Evolutionary conservation across 1,140 invertebrate species (phyloP), one percentile per base, ranked within the genome.

Genomic region (Patella vulgata): DNA sequence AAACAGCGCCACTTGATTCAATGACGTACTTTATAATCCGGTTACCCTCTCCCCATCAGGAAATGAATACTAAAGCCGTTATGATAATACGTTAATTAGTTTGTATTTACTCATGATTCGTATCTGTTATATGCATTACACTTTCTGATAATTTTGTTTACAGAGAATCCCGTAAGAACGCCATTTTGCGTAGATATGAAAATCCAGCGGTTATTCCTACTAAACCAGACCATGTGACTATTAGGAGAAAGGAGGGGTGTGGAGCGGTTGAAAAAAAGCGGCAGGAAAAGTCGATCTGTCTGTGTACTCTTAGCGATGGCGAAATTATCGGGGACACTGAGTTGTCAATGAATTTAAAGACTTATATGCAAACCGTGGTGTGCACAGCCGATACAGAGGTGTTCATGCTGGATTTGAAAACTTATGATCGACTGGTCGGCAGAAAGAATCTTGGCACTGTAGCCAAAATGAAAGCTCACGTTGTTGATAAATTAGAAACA

Each of bases 261-360:
- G 79, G 76, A 0, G 80, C 80, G 8, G 72, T 77, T 6, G 80
- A 82, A 48, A 53, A 60, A 19, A 68, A 74, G 66, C 17, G 52
- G 21, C 66, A 73, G 28, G 70, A 73, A 12, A 72, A 65, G 33
- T 53, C 68, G n/a, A 63, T 77, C 5, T 67, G 63, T 36, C 61
- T 81, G 31, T 79, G 77, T 66, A 71, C 61, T 17, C 66, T 82
- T 3, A 68, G 69, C 6, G 51, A 69, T 9, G 70, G 70, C 5
- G 80, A 82, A 50, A 70, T 81, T 0, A 54, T 82, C 2, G 80
- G 80, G 4, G 82, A 83, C 51, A 66, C 71, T 2, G 82, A 84
- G 58, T 51, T 80, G 9, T 51, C 73, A 0, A 58, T 76, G 21
- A 75, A 73, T 50, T 63, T 80, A 23, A 65, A 56, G 17, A 80